Evolutionary conservation across 1,140 invertebrate genomes (phyloP), one percentile per base, ranked within the genome.

Genomic region (Antheraea mylitta): DNA sequence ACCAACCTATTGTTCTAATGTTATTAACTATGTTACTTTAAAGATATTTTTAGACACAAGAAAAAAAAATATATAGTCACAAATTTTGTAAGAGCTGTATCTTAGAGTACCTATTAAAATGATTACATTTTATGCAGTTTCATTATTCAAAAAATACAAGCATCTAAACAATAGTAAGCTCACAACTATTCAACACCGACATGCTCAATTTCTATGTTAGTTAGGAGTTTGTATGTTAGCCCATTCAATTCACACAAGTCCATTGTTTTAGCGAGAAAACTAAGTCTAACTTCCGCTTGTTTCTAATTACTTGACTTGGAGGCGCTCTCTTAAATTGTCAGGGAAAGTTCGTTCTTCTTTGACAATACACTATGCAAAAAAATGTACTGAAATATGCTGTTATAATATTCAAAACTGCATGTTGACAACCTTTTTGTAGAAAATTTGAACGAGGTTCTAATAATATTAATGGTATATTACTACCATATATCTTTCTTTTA

Each of bases 211-310:
- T 53, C 38, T 42, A 42, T 42, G 45, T 5, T 53, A 53, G 45
- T 5, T 53, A 53, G 16, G 16, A 53, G 45, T 53, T 53, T 53
- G 45, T 53, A 53, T 9, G 45, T 9, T 13, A 53, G 45, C 45
- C 67, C 72, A 69, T 77, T 74, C 72, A 77, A 77, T 68, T 68
- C 66, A 68, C 66, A 69, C 70, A 70, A 72, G 67, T 64, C 64
- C 72, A 69, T 74, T 71, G 74, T 73, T 73, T 64, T 58, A 62
- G 30, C 19, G 42, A 65, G 67, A 65, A 68, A 77, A 77, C 73
- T 74, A 72, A 77, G 61, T 70, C 67, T 71, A 71, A 73, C 71
- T 75, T 61, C 48, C 38, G 45, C 53, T 69, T 70, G 67, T 71
- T 71, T 67, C 69, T 72, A 69, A 48, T 59, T 62, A 53, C 45